Percentiles rank a stretch among this genome's conserved stretches.
These are phyloP conservation scores for Yasuhikotakia modesta DNA, from an alignment of 2,797 vertebrate genomes.

Conservation along the genomic window DNA sequence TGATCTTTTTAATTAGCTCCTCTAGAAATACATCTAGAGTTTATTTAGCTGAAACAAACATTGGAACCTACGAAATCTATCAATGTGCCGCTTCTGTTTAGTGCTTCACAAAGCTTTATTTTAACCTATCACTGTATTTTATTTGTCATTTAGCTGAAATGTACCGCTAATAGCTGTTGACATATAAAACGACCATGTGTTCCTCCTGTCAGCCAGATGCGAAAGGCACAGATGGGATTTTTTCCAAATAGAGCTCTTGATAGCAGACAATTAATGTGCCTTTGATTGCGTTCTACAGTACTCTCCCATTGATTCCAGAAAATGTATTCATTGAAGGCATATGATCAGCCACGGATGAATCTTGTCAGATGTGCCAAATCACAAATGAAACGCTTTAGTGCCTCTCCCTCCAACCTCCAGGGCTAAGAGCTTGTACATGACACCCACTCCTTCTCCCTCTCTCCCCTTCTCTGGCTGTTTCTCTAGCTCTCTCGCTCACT, in stretches of 20 bases:
- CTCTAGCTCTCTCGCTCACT: constrained; percentile 16
- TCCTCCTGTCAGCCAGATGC: constrained; percentile 54
- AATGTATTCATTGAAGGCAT: constrained; percentile 47
- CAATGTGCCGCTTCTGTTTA: neutral
- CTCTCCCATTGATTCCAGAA: constrained; percentile 47
- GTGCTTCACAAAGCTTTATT: constrained; percentile 3
- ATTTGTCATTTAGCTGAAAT: constrained; percentile 53
- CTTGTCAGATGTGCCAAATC: constrained; percentile 54
- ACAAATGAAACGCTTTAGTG: constrained; percentile 50
- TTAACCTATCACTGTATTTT: constrained; percentile 34
- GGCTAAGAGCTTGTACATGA: constrained; percentile 41
- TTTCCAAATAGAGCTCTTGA: constrained; percentile 48
- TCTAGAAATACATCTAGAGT: constrained; percentile 4
- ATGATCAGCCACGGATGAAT: constrained; percentile 40
- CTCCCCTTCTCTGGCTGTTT: constrained; percentile 13
- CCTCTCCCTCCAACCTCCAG: constrained; percentile 38
- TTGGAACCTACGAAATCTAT: neutral
- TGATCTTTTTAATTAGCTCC: neutral
- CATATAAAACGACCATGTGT: constrained; percentile 50
- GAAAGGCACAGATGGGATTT: constrained; percentile 49
- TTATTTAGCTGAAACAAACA: constrained; percentile 1
- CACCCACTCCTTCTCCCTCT: constrained; percentile 1
- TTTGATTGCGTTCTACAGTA: constrained; percentile 52
- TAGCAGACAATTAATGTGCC: constrained; percentile 50
- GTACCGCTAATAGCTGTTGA: constrained; percentile 54